phyloP scores from a whole-genome alignment of 2,888 invertebrate species.

The Polylopha cassiicola region DNA sequence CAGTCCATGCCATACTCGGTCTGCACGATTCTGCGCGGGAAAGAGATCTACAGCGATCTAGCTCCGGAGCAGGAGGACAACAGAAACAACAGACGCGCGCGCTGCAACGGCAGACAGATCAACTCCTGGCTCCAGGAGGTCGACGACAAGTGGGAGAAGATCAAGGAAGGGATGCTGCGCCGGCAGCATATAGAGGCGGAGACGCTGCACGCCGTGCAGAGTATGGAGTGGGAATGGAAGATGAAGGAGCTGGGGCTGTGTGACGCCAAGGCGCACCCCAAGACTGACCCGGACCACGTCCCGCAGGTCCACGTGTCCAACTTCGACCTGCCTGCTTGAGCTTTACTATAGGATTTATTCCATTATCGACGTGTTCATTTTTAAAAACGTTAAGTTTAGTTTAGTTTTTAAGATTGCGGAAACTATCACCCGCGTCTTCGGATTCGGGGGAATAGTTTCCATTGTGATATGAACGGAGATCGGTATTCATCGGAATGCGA shows the following conservation, averaged over 20 bases:
- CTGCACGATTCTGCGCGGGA: slow-evolving; percentile 89
- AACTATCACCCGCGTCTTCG: too few relatives aligned
- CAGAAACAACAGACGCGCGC: slow-evolving; percentile 83
- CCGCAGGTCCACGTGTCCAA: slow-evolving; percentile 93
- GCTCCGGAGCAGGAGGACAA: slow-evolving; percentile 91
- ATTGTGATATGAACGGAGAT: slow-evolving; percentile 16
- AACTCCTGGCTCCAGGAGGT: slow-evolving; percentile 93
- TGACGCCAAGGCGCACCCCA: slow-evolving; percentile 85
- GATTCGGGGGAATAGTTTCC: slow-evolving; percentile 1
- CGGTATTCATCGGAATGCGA: slow-evolving; percentile 12
- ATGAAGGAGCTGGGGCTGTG: slow-evolving; percentile 86
- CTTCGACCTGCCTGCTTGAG: slow-evolving; percentile 24
- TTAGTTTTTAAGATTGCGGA: slow-evolving; percentile 2
- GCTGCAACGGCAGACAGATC: slow-evolving; percentile 91
- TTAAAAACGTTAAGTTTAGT: slow-evolving; percentile 19
- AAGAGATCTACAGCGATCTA: slow-evolving; percentile 90
- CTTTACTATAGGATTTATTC: slow-evolving; percentile 4
- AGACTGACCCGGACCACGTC: slow-evolving; percentile 86
- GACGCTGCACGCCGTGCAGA: slow-evolving; percentile 90
- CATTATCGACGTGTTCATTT: slow-evolving; percentile 19
- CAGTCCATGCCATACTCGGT: slow-evolving; percentile 91
- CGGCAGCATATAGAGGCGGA: slow-evolving; percentile 94
- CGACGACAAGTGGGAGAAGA: slow-evolving; percentile 95
- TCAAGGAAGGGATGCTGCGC: slow-evolving; percentile 90
- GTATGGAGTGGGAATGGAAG: slow-evolving; percentile 94